Base-by-base conservation (phyloP, 2,888 invertebrate species). In the Euclidia mi region DNA sequence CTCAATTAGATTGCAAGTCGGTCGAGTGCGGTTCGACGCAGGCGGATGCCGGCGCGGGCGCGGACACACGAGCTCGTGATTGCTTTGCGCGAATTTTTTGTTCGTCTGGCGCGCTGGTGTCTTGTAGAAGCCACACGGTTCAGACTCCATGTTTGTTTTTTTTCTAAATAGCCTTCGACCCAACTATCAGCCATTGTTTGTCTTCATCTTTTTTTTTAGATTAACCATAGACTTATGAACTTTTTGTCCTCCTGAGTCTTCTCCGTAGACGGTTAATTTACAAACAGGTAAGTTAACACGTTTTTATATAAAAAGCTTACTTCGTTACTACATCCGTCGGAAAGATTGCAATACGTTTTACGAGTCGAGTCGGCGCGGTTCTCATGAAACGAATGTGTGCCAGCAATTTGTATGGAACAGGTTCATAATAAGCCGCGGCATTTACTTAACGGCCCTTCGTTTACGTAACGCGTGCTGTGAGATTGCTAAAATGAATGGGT, bases 101-200 rank as follows among this genome's bases (percentile, higher is more conserved):
- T 75, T 76, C 78, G 89, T 91, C 89, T 90, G 88, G 86, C 82
- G 82, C 86, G 88, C 91, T 91, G 91, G 90, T 90, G 90, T 85
- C 82, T 87, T 77, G 71, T 74, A 73, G 77, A 74, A 79, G 77
- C 78, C 76, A 74, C 76, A 71, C 59, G 65, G 75, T 74, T 75
- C 65, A 75, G 79, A 80, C 74, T 77, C 75, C 70, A 75, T 71
- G 76, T 71, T 82, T 78, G 0, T 76, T 82, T 88, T 88, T 88
- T 89, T 85, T 79, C 61, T 67, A 66, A 78, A 81, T 71, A 84
- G 81, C 82, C 80, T 85, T 81, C 84, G 83, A 85, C 84, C 82
- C 81, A 73, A 56, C 73, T 69, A 76, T 77, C 74, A 82, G 79
- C 78, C 78, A 81, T 79, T 86, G 84, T 88, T 87, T 87, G 81